A percentile compares a stretch with the other conserved stretches of the same genome.
phyloP scores from a whole-genome alignment of 35 echinoderm and acorn worm genomes.

The Heliocidaris erythrogramma region DNA sequence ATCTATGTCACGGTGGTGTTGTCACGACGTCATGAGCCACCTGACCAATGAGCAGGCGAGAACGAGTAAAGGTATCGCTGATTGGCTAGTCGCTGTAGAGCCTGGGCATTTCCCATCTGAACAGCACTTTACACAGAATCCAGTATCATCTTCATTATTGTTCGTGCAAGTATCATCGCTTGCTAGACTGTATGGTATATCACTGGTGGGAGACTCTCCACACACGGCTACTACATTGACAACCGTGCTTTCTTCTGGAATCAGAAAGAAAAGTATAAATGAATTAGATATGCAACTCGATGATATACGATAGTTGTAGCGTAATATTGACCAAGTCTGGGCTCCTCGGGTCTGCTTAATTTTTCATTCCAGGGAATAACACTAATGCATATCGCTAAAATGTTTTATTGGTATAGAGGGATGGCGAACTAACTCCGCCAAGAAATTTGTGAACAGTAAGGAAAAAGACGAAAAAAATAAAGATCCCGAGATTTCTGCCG shows the following conservation, averaged over 20 bases:
- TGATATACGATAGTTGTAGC: background rate
- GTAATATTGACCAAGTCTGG: too few relatives aligned
- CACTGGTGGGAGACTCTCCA: background rate
- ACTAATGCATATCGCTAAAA: background rate
- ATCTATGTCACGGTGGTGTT: background rate
- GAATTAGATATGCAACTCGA: background rate
- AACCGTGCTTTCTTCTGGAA: constrained; percentile 42
- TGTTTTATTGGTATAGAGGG: background rate
- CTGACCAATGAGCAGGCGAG: constrained; percentile 42
- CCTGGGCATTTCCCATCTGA: background rate
- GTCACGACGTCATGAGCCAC: constrained; percentile 29
- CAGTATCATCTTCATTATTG: background rate
- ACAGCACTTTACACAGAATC: constrained; percentile 33
- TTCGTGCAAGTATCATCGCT: background rate
- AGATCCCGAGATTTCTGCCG: too few relatives aligned
- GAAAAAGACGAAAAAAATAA: too few relatives aligned
- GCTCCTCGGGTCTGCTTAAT: background rate
- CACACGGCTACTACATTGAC: constrained; percentile 41
- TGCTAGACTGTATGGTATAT: background rate
- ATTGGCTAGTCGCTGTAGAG: constrained; percentile 1
- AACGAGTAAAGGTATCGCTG: constrained; percentile 7
- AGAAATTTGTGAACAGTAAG: too few relatives aligned
- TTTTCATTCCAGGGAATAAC: background rate
- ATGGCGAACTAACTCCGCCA: too few relatives aligned
- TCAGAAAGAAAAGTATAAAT: background rate